phyloP scores from a whole-genome alignment of 1,140 invertebrate species.

The Cydia fagiglandana region DNA sequence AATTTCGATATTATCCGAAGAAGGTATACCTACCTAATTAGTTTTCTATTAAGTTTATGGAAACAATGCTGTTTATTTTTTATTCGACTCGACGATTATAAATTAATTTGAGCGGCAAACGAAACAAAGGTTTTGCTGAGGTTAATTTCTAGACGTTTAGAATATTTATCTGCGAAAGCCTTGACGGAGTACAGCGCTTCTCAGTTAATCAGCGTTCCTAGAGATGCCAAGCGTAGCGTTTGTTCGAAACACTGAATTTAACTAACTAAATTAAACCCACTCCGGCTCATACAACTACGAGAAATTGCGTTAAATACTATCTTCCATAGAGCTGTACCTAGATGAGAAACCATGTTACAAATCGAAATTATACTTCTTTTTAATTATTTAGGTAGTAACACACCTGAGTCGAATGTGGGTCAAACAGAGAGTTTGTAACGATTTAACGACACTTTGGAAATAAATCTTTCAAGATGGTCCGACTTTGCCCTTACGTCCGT shows the following conservation, averaged over 20 bases:
- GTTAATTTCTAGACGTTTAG: slow-evolving; percentile 12
- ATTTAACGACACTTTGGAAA: not conserved
- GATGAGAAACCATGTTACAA: not conserved
- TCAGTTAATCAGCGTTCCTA: slow-evolving; percentile 27
- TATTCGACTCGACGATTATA: not conserved
- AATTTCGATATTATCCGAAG: not conserved
- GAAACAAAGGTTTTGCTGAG: not conserved
- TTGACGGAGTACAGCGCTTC: slow-evolving; percentile 4
- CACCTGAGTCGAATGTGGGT: not conserved
- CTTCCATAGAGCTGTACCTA: not conserved
- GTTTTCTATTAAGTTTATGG: not conserved
- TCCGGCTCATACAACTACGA: slow-evolving; percentile 14
- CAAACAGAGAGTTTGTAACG: not conserved
- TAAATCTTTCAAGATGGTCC: not conserved
- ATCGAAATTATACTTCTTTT: too few relatives aligned
- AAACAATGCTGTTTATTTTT: not conserved
- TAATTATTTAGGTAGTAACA: not conserved
- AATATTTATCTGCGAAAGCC: not conserved
- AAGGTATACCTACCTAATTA: not conserved
- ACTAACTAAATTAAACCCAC: slow-evolving; percentile 26
- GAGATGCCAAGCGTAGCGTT: slow-evolving; percentile 23
- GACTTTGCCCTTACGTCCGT: not conserved
- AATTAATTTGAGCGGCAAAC: not conserved
- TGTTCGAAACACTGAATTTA: slow-evolving; percentile 23
- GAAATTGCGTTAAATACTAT: slow-evolving; percentile 11